Evolutionary conservation across 2,113 vertebrate genomes (phyloP).

Genomic region (Paraplagusia blochii): DNA sequence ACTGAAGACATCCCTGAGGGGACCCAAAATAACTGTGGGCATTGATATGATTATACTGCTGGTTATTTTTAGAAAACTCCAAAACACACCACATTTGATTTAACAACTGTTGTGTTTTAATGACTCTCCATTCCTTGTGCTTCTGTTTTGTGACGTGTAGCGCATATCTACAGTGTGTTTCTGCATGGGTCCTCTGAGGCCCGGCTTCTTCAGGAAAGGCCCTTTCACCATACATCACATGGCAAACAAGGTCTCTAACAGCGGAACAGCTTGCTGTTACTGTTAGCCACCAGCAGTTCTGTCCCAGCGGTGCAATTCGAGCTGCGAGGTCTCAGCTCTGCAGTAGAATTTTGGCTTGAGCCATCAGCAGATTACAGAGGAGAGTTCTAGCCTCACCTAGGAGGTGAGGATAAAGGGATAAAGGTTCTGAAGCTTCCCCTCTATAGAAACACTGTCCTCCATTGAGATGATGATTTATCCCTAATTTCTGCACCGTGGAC

Average conservation of each 20-base stretch:
- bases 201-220: slow-evolving; percentile 45
- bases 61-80: too few relatives aligned
- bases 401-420: slow-evolving; percentile 11
- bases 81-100: background rate
- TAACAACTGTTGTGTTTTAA: slow-evolving; percentile 31
- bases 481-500: slow-evolving; percentile 15
- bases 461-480: slow-evolving; percentile 18
- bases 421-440: slow-evolving; percentile 17
- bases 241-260: slow-evolving; percentile 60
- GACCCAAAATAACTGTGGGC: too few relatives aligned
- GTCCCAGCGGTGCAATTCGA: slow-evolving; percentile 55
- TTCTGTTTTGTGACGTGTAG: slow-evolving; percentile 24
- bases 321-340: slow-evolving; percentile 44
- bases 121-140: slow-evolving; percentile 16
- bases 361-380: slow-evolving; percentile 44
- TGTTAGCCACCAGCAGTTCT: slow-evolving; percentile 59
- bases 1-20: too few relatives aligned
- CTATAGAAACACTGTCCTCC: background rate
- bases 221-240: slow-evolving; percentile 61
- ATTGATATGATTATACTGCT: too few relatives aligned
- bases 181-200: slow-evolving; percentile 64
- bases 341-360: slow-evolving; percentile 38
- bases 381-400: slow-evolving; percentile 36
- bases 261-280: slow-evolving; percentile 61
- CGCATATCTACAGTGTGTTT: slow-evolving; percentile 65